Conservation (phyloP, 2,113 vertebrate genomes). For the Cariama cristata region DNA sequence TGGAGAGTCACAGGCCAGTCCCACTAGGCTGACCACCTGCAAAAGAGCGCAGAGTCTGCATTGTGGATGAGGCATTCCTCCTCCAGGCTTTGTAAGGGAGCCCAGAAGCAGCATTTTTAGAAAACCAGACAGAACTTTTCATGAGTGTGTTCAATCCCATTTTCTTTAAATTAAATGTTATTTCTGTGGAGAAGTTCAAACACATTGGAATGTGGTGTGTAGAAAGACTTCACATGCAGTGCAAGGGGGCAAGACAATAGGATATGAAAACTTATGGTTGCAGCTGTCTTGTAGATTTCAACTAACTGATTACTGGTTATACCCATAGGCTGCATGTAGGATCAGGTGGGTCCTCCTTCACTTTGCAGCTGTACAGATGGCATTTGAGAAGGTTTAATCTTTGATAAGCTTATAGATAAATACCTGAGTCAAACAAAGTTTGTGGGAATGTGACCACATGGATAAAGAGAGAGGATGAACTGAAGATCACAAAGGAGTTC, state of each 20-base stretch:
- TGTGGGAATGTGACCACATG: background rate
- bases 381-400: background rate
- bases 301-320: background rate
- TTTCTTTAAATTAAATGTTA: background rate
- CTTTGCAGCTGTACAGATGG: background rate
- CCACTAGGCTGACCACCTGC: background rate
- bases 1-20: no score
- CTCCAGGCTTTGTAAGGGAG: background rate
- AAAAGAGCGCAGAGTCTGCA: background rate
- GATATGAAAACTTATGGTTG: background rate
- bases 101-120: background rate
- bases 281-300: background rate
- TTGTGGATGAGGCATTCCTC: background rate
- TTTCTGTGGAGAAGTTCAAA: background rate
- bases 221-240: background rate
- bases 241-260: rapidly evolving
- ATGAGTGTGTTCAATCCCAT: background rate
- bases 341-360: background rate
- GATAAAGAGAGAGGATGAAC: background rate
- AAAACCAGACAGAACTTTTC: background rate
- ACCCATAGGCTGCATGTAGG: background rate
- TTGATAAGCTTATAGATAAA: background rate
- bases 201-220: background rate
- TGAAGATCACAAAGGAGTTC: background rate
- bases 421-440: background rate